Evolutionary conservation across 2,888 invertebrate species (phyloP), one percentile per base, ranked within the genome.

Genomic region (Helobdella robusta): DNA sequence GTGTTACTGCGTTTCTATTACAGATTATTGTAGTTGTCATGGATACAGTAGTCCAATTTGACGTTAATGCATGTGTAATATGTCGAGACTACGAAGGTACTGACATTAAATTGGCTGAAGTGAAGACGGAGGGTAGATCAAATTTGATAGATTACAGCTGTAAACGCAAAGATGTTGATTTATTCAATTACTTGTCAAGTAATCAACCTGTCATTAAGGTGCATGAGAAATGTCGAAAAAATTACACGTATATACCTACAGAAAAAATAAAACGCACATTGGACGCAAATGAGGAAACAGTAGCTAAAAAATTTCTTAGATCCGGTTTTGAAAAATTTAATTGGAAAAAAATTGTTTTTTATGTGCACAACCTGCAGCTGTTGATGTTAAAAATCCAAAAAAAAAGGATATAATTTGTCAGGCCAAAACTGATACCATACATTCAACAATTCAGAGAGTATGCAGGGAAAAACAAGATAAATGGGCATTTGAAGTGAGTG

Each of bases 311-410:
- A 40, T 40, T 40, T 15, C n/a, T 40, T 15, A 11, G 44, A 40
- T 40, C 44, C 11, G 11, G 11, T 40, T 11, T 40, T n/a, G 44
- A 40, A 11, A 40, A 11, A 15, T 40, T 40, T n/a, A 40, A 40
- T 40, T 40, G 44, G 44, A 40, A 40, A n/a, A 40, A 40, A n/a
- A n/a, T 40, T 40, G 44, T 40, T 40, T 40, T 40, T 40, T 40
- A n/a, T 40, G 44, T 40, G 44, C 11, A 40, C 11, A 40, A 40
- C 11, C n/a, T 15, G 44, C n/a, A 15, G 11, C n/a, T 40, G 44
- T 11, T 15, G 44, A 40, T 15, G n/a, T 11, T 40, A 40, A 40
- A 40, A 40, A 40, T 15, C 44, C 11, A 15, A 15, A 15, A 40
- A 40, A 40, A 40, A n/a, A 40, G n/a, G 44, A 40, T 15, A 15